Evolutionary conservation across 2,888 invertebrate species (phyloP).

Genomic region (Epinotia nisella): DNA sequence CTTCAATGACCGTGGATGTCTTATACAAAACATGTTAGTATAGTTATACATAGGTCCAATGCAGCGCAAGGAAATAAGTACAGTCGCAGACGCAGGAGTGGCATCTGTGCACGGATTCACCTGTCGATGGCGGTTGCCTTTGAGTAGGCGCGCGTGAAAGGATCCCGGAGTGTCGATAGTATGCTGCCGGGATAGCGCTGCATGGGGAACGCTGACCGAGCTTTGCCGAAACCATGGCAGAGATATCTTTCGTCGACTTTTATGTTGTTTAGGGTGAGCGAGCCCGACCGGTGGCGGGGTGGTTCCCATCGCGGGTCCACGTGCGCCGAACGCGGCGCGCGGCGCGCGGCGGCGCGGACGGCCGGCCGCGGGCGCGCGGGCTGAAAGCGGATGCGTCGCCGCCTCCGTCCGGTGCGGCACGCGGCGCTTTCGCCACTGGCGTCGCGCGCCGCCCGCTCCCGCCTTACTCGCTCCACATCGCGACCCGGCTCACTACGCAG

Average conservation of each 20-base stretch:
- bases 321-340: slow-evolving; percentile 58
- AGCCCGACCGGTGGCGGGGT: slow-evolving; percentile 61
- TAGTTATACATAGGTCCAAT: background rate
- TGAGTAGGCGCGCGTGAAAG: slow-evolving; percentile 90
- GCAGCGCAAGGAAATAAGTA: slow-evolving; percentile 20
- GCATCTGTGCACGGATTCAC: slow-evolving; percentile 56
- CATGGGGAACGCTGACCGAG: slow-evolving; percentile 89
- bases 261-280: slow-evolving; percentile 82
- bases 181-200: slow-evolving; percentile 92
- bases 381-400: slow-evolving; percentile 65
- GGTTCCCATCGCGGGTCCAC: slow-evolving; percentile 66
- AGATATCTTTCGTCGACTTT: slow-evolving; percentile 93
- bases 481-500: slow-evolving; percentile 76
- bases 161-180: slow-evolving; percentile 96
- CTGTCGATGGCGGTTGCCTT: slow-evolving; percentile 86
- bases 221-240: slow-evolving; percentile 95
- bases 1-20: background rate
- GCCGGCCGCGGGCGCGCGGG: slow-evolving; percentile 58
- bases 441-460: slow-evolving; percentile 56
- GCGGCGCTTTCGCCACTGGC: slow-evolving; percentile 52
- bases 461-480: slow-evolving; percentile 59
- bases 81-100: slow-evolving; percentile 47
- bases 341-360: slow-evolving; percentile 54
- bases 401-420: slow-evolving; percentile 59
- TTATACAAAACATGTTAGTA: background rate